Base-by-base conservation (phyloP, 1,140 invertebrate genomes). In the Onthophagus taurus region DNA sequence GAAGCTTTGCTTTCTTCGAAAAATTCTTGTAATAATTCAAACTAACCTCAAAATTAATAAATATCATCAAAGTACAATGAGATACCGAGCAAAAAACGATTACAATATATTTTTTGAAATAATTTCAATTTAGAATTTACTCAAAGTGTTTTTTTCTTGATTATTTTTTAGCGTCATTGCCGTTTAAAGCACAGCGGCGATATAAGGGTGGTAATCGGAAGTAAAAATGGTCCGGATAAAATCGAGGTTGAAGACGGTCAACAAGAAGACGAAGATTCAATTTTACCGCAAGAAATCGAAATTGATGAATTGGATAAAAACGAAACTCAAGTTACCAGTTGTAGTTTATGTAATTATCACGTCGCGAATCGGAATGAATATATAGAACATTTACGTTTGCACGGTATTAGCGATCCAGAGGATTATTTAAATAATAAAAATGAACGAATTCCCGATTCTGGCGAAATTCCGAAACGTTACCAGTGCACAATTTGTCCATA, bases 311-410 rank as follows among this genome's bases (percentile, higher is more conserved):
- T 75, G 31, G 87, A 91, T 59, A 67, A 78, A 54, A 72, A 77
- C 36, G 78, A 85, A 54, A 87, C 89, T 64, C 72, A 78, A 34
- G 75, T 78, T 0, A 78, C 76, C 39, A 60, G 75, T 5, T 91
- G 88, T 64, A 78, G 78, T 51, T 77, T 80, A 49, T 91, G 87
- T 62, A 80, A 83, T 1, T 89, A 77, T 61, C 86, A 81, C 59
- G 85, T 86, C 1, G 74, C 38, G 5, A 35, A 57, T 13, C 55
- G 55, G 13, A 53, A 57, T 5, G 59, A 60, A 13, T 67, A 56
- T 66, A 69, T 39, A 3, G 54, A 56, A 1, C 62, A 64, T 51
- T 44, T 63, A 9, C 44, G 48, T 42, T 41, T 64, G 33, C 62
- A 64, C 38, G 55, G 60, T 4, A 52, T 60, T 9, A 31, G 16